A percentile compares a stretch with the other conserved stretches of the same genome.
Conservation (phyloP, 1,140 invertebrate species). For the Galleria mellonella region DNA sequence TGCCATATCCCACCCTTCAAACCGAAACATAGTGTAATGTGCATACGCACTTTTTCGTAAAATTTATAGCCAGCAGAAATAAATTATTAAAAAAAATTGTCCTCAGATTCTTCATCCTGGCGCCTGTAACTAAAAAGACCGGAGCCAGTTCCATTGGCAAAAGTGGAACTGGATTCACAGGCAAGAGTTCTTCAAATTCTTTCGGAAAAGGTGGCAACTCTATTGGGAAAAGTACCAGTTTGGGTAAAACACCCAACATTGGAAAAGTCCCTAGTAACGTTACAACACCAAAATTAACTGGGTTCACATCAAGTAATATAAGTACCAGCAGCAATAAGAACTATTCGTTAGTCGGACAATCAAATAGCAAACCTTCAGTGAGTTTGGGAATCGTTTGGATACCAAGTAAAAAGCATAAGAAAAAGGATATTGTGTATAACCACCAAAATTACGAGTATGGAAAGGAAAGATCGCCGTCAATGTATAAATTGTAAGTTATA, state of each 20-base stretch:
- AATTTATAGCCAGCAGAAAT: too few relatives aligned
- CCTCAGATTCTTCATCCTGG: conserved; percentile 23
- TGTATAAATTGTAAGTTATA: conserved; percentile 60
- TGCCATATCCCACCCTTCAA: too few relatives aligned
- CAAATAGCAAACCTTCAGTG: conserved; percentile 33
- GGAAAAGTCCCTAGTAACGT: background rate
- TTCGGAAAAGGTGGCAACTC: conserved; percentile 3
- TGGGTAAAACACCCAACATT: background rate
- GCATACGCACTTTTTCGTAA: too few relatives aligned
- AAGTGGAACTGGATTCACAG: conserved; percentile 22
- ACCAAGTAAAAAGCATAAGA: conserved; percentile 45
- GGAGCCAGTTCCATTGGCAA: conserved; percentile 26
- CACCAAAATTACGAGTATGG: conserved; percentile 27
- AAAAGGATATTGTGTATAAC: conserved; percentile 43
- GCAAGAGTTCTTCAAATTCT: background rate
- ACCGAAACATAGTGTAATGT: too few relatives aligned
- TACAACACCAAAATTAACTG: background rate
- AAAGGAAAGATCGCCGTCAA: conserved; percentile 42
- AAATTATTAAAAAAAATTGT: too few relatives aligned
- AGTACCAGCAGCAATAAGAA: conserved; percentile 20
- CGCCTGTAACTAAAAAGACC: conserved; percentile 33
- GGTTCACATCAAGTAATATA: conserved; percentile 1
- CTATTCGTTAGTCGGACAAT: conserved; percentile 21
- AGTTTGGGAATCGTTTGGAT: conserved; percentile 56
- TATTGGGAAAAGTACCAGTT: background rate